Base-by-base conservation (phyloP, 2,113 vertebrate genomes). In the Stercorarius parasiticus region DNA sequence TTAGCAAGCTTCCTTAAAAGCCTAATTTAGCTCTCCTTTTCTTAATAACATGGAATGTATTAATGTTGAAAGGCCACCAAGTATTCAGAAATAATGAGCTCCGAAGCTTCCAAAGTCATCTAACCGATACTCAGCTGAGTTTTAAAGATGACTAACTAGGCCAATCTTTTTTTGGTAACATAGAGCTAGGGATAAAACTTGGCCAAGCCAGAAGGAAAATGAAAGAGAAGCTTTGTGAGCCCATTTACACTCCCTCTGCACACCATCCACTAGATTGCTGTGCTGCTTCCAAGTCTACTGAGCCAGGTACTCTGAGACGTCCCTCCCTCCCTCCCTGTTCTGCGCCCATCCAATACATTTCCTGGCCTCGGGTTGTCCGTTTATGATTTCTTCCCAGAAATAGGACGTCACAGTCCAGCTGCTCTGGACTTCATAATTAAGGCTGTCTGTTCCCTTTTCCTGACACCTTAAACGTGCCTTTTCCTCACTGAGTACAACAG, bases 321-420 rank as follows among this genome's bases (percentile, higher is more conserved):
- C 62, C 40, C 58, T 88, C 38, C 43, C 58, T 88, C 38, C 43
- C 52, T 62, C 84, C 74, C 58, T 77, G 6, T 18, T 62, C 93
- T 77, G 36, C 2, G 3, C 58, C 36, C 0, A 0, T 65, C 62
- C 84, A 91, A 91, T 72, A 64, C 49, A 42, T 91, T 95, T 93
- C 45, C 78, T 96, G 90, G 87, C 56, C 62, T 82, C 71, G 40
- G 70, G 23, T 36, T 53, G 23, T 45, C 23, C 0, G 0, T 91
- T 93, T 96, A 93, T 12, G 74, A 58, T 92, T 92, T 85, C 50
- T 96, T 96, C 90, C 87, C 93, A 95, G 96, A 97, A 96, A 91
- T 14, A 90, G 53, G 62, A 87, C 3, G 2, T 91, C 78, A 88
- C 30, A 82, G 82, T 50, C 70, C 82, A 94, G 78, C 66, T 90